phyloP scores from a whole-genome alignment of 2,888 invertebrate species.

The Gymnoscelis rufifasciata region DNA sequence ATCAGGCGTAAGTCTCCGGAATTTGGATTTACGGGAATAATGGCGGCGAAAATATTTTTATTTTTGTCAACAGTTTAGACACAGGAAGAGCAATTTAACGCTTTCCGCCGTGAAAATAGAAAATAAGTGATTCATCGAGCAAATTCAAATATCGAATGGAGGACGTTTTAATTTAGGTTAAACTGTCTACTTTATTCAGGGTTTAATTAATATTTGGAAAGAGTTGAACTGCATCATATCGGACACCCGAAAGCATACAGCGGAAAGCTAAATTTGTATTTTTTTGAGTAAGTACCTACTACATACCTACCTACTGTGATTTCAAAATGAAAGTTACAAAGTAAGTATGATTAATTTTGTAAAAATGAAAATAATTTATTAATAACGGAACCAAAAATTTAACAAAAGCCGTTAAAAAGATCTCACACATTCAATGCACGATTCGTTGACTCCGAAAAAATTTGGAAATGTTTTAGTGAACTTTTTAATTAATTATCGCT shows the following conservation, averaged over 20 bases:
- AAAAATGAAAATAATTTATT: conserved; percentile 13
- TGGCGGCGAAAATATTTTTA: conserved; percentile 27
- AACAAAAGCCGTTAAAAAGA: conserved; percentile 49
- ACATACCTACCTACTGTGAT: too few relatives aligned
- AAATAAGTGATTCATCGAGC: conserved; percentile 27
- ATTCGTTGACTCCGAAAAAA: conserved; percentile 63
- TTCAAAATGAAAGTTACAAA: not conserved
- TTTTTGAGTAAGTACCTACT: not conserved
- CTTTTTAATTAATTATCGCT: conserved; percentile 73
- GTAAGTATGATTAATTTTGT: conserved; percentile 9
- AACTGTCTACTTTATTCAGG: not conserved
- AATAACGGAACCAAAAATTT: conserved; percentile 43
- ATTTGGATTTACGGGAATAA: conserved; percentile 12
- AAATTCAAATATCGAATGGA: conserved; percentile 38
- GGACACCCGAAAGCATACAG: not conserved
- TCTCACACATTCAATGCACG: conserved; percentile 53
- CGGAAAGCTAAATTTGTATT: not conserved
- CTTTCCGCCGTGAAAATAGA: conserved; percentile 40
- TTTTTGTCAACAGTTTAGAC: conserved; percentile 30
- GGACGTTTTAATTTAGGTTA: conserved; percentile 39
- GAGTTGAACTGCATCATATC: not conserved
- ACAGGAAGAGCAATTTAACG: conserved; percentile 48
- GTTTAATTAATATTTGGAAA: not conserved
- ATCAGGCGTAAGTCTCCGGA: conserved; percentile 13
- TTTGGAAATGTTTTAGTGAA: conserved; percentile 68